A percentile compares a stretch with the other conserved stretches of the same genome.
phyloP scores from a whole-genome alignment of 2,797 vertebrate species.

The Dallia pectoralis region DNA sequence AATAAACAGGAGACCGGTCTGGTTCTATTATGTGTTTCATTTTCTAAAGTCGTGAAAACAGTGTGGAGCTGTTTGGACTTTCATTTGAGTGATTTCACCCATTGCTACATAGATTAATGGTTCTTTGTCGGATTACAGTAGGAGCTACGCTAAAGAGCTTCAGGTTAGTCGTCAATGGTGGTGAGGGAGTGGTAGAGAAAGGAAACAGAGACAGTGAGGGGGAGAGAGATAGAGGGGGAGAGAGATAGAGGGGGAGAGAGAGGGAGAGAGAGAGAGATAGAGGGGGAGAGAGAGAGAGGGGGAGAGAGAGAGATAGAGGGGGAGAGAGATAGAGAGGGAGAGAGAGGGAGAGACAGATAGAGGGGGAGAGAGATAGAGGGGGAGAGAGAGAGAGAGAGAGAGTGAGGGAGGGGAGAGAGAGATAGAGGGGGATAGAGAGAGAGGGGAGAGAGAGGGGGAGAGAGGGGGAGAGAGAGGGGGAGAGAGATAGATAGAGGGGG shows the following conservation, averaged over 20 bases:
- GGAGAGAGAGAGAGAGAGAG: no score
- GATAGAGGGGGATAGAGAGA: no score
- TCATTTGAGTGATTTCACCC: conserved; percentile 43
- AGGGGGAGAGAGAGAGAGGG: no score
- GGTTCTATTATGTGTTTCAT: conserved; percentile 12
- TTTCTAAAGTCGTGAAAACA: conserved; percentile 32
- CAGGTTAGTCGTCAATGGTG: neutral
- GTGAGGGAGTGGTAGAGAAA: neutral
- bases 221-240: no score
- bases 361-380: no score
- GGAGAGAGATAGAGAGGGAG: no score
- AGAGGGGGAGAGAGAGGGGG: conserved; percentile 34
- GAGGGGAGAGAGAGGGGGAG: conserved; percentile 20
- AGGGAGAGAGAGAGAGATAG: no score
- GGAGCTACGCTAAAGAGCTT: neutral
- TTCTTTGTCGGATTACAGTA: conserved; percentile 55
- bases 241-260: no score
- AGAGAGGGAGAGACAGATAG: no score
- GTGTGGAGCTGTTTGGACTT: conserved; percentile 44
- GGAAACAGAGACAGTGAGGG: no score
- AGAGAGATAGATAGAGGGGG: conserved; percentile 13
- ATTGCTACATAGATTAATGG: conserved; percentile 46
- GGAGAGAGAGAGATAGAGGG: no score
- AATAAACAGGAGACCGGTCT: neutral
- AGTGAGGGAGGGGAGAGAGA: conserved; percentile 18